These are phyloP conservation scores for Enhydra lutris DNA, from an alignment of 2,113 vertebrate genomes.

Conservation along the genomic window DNA sequence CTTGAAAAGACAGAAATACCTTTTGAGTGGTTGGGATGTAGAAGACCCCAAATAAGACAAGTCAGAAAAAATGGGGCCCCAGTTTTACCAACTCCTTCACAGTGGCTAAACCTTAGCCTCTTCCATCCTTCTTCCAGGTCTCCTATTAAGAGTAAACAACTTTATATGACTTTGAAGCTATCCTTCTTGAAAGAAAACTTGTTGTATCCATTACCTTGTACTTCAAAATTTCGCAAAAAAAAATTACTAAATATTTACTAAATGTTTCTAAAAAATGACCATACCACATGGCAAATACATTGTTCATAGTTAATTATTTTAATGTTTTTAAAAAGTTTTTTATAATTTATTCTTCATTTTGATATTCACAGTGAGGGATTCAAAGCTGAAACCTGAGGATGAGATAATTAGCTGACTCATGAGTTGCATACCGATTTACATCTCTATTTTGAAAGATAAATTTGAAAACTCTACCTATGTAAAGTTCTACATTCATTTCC, in stretches of 20 bases:
- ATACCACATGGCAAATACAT: background rate
- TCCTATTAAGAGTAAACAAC: background rate
- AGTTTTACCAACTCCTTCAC: background rate
- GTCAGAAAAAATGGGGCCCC: background rate
- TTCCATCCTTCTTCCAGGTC: background rate
- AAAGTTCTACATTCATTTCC: background rate
- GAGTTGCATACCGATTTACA: background rate
- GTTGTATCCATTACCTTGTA: background rate
- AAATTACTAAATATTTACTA: background rate
- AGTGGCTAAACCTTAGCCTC: background rate
- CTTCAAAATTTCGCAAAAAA: background rate
- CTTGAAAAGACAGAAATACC: background rate
- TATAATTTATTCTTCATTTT: slow-evolving; percentile 14
- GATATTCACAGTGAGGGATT: background rate
- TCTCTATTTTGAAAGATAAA: background rate
- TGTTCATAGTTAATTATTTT: background rate
- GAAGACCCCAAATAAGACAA: background rate
- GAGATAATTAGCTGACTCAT: background rate
- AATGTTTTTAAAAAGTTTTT: background rate
- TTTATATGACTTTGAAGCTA: background rate
- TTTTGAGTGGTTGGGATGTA: background rate
- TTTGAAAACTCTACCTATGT: background rate
- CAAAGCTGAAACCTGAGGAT: background rate
- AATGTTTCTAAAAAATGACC: background rate
- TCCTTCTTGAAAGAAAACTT: background rate